Conservation (phyloP, 1,140 invertebrate genomes). For the Hetaerina americana region DNA sequence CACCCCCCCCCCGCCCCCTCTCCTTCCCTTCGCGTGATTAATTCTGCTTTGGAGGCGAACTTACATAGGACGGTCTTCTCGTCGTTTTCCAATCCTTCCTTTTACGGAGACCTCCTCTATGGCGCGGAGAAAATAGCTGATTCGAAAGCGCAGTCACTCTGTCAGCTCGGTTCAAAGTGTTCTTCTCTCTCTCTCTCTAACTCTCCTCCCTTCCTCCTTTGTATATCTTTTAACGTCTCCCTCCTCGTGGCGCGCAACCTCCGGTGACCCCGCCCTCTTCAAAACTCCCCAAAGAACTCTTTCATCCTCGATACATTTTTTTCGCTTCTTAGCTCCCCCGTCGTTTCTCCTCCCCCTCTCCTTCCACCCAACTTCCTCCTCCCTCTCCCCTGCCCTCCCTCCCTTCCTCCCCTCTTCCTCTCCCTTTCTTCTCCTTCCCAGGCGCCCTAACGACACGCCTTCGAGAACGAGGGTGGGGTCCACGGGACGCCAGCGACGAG, state of each 20-base stretch:
- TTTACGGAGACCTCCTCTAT: background rate
- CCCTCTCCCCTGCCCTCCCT: background rate
- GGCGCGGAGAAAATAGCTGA: background rate
- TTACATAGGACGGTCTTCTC: background rate
- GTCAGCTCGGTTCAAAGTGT: background rate
- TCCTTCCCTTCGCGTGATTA: background rate
- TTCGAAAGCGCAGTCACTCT: background rate
- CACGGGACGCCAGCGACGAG: background rate
- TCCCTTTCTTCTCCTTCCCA: background rate
- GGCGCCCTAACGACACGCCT: background rate
- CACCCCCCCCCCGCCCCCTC: background rate
- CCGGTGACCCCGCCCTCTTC: too few species aligned
- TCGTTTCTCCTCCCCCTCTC: too few species aligned
- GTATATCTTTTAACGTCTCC: too few species aligned
- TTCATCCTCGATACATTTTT: too few species aligned
- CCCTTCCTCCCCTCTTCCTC: background rate
- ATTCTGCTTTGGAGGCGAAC: background rate
- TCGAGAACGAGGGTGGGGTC: background rate
- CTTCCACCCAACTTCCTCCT: too few species aligned
- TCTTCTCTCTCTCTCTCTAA: background rate
- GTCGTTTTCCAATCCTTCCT: background rate
- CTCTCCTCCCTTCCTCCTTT: background rate
- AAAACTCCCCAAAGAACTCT: too few species aligned
- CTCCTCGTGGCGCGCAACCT: too few species aligned
- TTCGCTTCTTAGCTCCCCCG: too few species aligned